Percentiles rank a stretch among this genome's conserved stretches.
Conservation (phyloP, 1,140 invertebrate species). For the Carposina sasakii region DNA sequence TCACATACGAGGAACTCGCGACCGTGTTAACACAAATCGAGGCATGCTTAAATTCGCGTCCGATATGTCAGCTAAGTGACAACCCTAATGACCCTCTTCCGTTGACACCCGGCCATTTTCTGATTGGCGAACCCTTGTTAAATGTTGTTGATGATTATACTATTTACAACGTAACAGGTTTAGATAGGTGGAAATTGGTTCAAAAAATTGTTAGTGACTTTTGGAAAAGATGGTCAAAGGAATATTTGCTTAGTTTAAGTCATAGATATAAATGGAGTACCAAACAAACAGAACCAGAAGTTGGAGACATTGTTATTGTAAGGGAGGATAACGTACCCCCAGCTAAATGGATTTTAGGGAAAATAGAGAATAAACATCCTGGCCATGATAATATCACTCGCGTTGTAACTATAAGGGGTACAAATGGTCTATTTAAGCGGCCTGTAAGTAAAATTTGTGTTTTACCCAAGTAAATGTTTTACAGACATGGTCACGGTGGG, state of each 20-base stretch:
- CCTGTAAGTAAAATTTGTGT: too few relatives aligned
- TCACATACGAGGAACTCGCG: background rate
- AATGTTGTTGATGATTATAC: background rate
- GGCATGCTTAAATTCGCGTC: background rate
- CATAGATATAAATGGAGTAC: background rate
- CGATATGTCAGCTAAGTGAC: background rate
- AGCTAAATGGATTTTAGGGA: background rate
- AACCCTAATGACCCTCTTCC: background rate
- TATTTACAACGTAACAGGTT: background rate
- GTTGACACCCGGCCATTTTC: conserved; percentile 38
- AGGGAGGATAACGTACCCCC: background rate
- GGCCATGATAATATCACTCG: background rate
- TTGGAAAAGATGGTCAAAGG: background rate
- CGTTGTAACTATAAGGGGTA: background rate
- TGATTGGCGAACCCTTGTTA: conserved; percentile 17
- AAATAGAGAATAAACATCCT: background rate
- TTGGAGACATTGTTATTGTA: background rate
- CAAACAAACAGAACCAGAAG: background rate
- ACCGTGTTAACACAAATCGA: conserved; percentile 9
- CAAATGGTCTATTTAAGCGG: background rate
- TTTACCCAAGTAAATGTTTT: too few relatives aligned
- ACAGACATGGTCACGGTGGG: too few relatives aligned
- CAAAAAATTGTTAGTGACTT: background rate
- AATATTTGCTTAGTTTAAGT: background rate
- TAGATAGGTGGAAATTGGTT: background rate